Evolutionary conservation across 1,140 invertebrate species (phyloP), one percentile per base, ranked within the genome.

Genomic region (Ptiloglossa arizonensis): DNA sequence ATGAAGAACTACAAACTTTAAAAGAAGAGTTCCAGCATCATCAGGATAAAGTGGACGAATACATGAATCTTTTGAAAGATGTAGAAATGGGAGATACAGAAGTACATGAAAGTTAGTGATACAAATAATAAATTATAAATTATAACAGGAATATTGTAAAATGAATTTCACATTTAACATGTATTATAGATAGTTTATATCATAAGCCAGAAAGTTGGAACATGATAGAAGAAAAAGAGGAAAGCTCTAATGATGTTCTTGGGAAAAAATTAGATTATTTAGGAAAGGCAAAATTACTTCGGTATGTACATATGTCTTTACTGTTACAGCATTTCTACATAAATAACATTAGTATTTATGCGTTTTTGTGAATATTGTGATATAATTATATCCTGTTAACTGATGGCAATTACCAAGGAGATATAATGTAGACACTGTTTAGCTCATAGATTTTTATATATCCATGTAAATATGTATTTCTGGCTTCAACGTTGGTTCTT

Each of bases 31-130:
- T 99, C 88, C 91, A 92, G 59, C 97, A 98, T 91, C 97, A 98
- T 89, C 97, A 99, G 91, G 96, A 98, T 80, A 98, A 98, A 93
- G 94, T 99, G 27, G 96, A 98, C 90, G 95, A 98, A 86, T 98
- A 97, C 88, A 96, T 97, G 92, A 95, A 95, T 57, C 84, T 98
- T 27, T 92, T 98, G 19, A 94, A 95, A 86, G 95, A 97, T 81
- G 92, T 96, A 24, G 95, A 95, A 78, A 90, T 89, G 35, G 92
- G 89, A 72, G 93, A 93, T 81, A 52, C 90, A 22, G 90, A 93
- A 83, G 89, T 92, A 60, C 93, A 95, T 89, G 94, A 96, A 91
- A 96, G 96, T 96, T 93, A 91, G 92, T 93, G 17, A n/a, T 54
- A 66, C 13, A 15, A 27, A 46, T 15, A 52, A 48, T n/a, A 15